Percentiles rank a stretch among this genome's conserved stretches.
Conservation (phyloP, 2,113 vertebrate genomes). For the Tauraco erythrolophus region DNA sequence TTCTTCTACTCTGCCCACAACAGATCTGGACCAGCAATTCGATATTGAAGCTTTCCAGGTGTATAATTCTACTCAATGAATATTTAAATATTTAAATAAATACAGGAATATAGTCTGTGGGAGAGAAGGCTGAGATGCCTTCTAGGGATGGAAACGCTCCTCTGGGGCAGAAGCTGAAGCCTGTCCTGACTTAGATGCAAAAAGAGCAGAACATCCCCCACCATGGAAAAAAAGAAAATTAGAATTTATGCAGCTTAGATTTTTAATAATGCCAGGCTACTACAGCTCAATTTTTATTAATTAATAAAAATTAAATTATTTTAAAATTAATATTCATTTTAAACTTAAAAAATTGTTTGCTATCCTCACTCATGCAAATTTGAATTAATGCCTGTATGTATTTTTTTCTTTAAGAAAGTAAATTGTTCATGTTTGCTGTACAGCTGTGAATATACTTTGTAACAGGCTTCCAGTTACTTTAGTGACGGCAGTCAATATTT, state of each 20-base stretch:
- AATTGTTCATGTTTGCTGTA: neutral
- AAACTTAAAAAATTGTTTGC: too few relatives aligned
- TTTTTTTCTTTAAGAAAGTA: neutral
- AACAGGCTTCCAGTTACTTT: neutral
- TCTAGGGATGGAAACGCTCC: neutral
- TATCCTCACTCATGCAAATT: neutral
- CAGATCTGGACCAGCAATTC: neutral
- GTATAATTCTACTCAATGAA: neutral
- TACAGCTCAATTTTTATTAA: neutral
- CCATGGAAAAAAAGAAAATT: neutral
- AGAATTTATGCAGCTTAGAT: neutral
- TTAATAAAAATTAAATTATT: too few relatives aligned
- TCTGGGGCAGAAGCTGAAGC: neutral
- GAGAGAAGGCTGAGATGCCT: neutral
- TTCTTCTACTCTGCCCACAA: neutral
- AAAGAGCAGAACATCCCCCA: neutral
- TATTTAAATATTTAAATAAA: neutral
- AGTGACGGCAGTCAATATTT: neutral
- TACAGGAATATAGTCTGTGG: neutral
- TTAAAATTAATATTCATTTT: too few relatives aligned
- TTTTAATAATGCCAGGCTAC: neutral
- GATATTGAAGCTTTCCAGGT: neutral
- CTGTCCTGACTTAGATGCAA: neutral
- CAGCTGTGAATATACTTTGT: neutral
- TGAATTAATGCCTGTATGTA: neutral